A percentile compares a stretch with the other conserved stretches of the same genome.
These are phyloP conservation scores for Apotomis turbidana DNA, from an alignment of 2,888 invertebrate species.

Conservation along the genomic window DNA sequence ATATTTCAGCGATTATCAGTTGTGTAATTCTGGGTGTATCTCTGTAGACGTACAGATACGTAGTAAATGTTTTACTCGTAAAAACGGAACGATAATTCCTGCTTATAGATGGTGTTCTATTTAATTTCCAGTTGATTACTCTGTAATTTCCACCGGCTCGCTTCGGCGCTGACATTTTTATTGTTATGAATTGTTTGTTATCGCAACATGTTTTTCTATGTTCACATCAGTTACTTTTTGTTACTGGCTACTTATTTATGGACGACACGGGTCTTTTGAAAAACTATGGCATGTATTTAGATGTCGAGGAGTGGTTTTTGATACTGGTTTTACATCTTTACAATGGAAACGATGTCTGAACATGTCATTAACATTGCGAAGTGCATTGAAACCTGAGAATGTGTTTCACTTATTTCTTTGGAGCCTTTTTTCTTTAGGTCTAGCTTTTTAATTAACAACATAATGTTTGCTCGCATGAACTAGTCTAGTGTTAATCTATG, in stretches of 20 bases:
- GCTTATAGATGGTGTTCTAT: constrained; percentile 73
- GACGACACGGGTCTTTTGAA: constrained; percentile 21
- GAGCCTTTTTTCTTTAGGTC: constrained; percentile 4
- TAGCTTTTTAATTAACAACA: constrained; percentile 26
- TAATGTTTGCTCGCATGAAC: constrained; percentile 6
- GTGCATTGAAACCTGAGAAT: constrained; percentile 11
- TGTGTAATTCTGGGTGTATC: constrained; percentile 9
- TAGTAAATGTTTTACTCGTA: constrained; percentile 75
- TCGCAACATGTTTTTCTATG: constrained; percentile 51
- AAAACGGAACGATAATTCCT: constrained; percentile 72
- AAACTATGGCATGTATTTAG: constrained; percentile 17
- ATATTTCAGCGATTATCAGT: constrained; percentile 35
- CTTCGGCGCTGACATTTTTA: constrained; percentile 72
- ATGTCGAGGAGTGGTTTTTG: constrained; percentile 13
- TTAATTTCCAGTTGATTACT: constrained; percentile 75
- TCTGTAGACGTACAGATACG: constrained; percentile 48
- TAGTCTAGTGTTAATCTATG: constrained; percentile 13
- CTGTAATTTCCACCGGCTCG: constrained; percentile 62
- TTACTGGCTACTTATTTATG: constrained; percentile 45
- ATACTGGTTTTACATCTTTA: constrained; percentile 15
- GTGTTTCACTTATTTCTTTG: constrained; percentile 23
- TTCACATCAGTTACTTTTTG: constrained; percentile 49
- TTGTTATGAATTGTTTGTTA: constrained; percentile 76
- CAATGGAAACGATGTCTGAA: constrained; percentile 15
- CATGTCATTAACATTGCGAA: constrained; percentile 35